Percentiles rank a stretch among this genome's conserved stretches.
phyloP scores from a whole-genome alignment of 2,797 vertebrate genomes.

The Urocyon cinereoargenteus region DNA sequence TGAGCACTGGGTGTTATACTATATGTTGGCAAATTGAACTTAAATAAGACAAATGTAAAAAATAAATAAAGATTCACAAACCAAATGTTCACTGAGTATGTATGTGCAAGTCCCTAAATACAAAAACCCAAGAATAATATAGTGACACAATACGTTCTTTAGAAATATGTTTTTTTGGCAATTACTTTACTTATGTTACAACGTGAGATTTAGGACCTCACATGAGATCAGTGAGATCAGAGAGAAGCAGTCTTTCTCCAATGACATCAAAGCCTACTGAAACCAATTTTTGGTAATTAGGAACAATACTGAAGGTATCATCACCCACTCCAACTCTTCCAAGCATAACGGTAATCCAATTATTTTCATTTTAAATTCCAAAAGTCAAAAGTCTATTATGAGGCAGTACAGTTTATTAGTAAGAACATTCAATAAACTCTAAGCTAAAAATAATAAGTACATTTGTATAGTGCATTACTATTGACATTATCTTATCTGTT shows the following conservation, averaged over 20 bases:
- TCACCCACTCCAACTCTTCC: not conserved
- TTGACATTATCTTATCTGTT: not conserved
- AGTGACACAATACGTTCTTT: not conserved
- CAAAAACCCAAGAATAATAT: slow-evolving; percentile 52
- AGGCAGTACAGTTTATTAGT: not conserved
- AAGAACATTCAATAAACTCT: slow-evolving; percentile 48
- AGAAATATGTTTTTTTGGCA: slow-evolving; percentile 24
- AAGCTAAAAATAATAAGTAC: slow-evolving; percentile 44
- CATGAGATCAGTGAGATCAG: too few species aligned
- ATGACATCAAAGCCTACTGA: slow-evolving; percentile 22
- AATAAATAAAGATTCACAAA: not conserved
- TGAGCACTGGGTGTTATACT: too few species aligned
- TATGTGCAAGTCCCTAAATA: not conserved
- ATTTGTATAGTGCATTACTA: not conserved
- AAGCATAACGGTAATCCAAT: slow-evolving; percentile 7
- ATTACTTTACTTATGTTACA: not conserved
- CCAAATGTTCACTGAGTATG: not conserved
- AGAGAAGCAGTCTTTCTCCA: slow-evolving; percentile 12
- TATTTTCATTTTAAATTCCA: slow-evolving; percentile 45
- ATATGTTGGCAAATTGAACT: too few species aligned
- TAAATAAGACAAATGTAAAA: too few species aligned
- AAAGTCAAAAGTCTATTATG: not conserved
- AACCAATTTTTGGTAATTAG: slow-evolving; percentile 39
- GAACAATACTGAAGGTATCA: not conserved
- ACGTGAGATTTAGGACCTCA: not conserved